Base-by-base conservation (phyloP, 2,113 vertebrate species). In the Rousettus leschenaultii region DNA sequence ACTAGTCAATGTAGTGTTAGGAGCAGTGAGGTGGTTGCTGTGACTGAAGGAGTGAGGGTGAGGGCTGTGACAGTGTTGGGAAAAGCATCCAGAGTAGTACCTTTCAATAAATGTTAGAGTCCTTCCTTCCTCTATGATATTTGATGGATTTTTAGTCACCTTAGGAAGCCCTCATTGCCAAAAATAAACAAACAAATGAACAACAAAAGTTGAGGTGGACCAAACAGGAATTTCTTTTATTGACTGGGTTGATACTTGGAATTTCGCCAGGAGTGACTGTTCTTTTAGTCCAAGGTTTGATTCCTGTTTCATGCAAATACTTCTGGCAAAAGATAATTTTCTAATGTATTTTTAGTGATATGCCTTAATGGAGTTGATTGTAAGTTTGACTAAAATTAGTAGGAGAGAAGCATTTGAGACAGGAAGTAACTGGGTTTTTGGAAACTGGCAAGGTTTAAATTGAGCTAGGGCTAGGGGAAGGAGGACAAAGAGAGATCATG, bases 191-290 rank as follows among this genome's bases (percentile, higher is more conserved):
- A 86, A 78, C 68, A 88, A 82, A 26, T 1, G 74, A 89, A 71
- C 18, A 79, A 65, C 16, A 53, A 73, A 92, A 94, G 77, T 45
- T 0, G 77, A 95, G 86, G 55, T 15, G 59, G 86, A 93, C 74
- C 35, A 86, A 86, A 83, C 11, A 85, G 22, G 92, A 35, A 68
- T 73, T 92, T 90, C 40, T 43, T 94, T 94, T 89, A 82, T n/a
- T 87, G 65, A 75, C 57, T 89, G 45, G 38, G 38, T 24, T 18
- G 7, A 21, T 61, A 59, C 48, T 75, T 92, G 51, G 59, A 87
- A 92, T 95, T 87, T 86, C 21, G 33, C 57, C 71, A 77, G 35
- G 40, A 95, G 24, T 2, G 59, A 55, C 68, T 73, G 9, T 59
- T 61, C 51, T 57, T 94, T 82, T 33, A 71, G 55, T 73, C 4